A percentile compares a stretch with the other conserved stretches of the same genome.
phyloP scores from a whole-genome alignment of 35 echinoderm and acorn worm species.

The Apostichopus californicus region DNA sequence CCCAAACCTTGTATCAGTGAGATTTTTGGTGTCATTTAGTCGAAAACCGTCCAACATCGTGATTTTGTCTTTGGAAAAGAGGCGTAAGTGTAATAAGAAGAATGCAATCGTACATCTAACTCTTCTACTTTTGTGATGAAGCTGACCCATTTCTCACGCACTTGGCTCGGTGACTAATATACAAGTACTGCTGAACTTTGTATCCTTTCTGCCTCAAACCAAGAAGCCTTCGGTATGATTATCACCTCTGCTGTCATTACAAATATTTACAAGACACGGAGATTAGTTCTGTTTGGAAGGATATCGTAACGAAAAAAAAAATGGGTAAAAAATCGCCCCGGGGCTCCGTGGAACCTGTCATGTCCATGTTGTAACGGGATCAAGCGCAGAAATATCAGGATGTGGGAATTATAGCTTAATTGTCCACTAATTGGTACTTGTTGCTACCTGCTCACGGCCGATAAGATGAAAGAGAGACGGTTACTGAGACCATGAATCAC shows the following conservation, averaged over 20 bases:
- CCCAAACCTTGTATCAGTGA: no score
- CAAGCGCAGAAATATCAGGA: background rate
- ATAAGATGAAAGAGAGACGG: background rate
- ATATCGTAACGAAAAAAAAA: background rate
- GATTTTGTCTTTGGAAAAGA: no score
- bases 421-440: constrained; percentile 20
- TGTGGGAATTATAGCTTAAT: constrained; percentile 12
- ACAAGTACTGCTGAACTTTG: background rate
- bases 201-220: background rate
- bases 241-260: background rate
- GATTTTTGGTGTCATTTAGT: no score
- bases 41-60: no score
- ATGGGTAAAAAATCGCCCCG: background rate
- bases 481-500: background rate
- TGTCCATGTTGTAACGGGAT: background rate
- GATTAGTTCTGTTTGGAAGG: no score
- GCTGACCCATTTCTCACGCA: background rate
- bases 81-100: no score
- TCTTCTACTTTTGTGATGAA: background rate
- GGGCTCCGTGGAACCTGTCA: background rate
- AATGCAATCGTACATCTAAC: background rate
- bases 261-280: background rate
- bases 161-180: background rate
- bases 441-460: background rate
- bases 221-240: background rate